Evolutionary conservation across 2,888 invertebrate genomes (phyloP), one percentile per base, ranked within the genome.

Genomic region (Rosalia funebris): DNA sequence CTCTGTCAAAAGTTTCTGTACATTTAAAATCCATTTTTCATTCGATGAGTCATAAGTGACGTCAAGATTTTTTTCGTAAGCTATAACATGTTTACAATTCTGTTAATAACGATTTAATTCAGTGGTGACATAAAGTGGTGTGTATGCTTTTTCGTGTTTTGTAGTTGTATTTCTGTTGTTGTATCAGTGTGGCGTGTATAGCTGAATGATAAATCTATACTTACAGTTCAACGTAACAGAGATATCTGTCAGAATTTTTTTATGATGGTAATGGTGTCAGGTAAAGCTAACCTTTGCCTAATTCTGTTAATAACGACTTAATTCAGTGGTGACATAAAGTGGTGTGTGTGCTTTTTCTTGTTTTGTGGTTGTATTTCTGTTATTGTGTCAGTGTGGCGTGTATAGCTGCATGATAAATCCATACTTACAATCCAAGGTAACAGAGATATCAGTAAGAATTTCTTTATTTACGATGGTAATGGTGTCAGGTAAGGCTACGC

Each of bases 341-440:
- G 25, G 25, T 5, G 9, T 25, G 3, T 25, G 25, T 25, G 25
- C 9, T 9, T 3, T 9, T 25, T 25, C 25, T 25, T 5, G 25
- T 25, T 9, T 25, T 3, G 25, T 25, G 34, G 3, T 7, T 10
- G 11, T 34, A 34, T 34, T 34, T 3, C 5, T 34, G 25, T 25
- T 25, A 5, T 25, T 5, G 9, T 25, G 25, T 25, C 3, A 5
- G 9, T 9, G 4, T 25, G 11, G 11, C 10, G 34, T 34, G 34
- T 46, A 46, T 7, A 10, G 10, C 5, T 12, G 20, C n/a, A 11
- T 36, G 36, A 7, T 48, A 15, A 16, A 5, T 11, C 9, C 1
- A 15, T 34, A 62, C 66, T 62, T 56, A 68, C 68, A 58, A 11
- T 65, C 60, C 12, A 54, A 46, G 16, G 25, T 39, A 7, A 65